Evolutionary conservation across 2,888 invertebrate species (phyloP), one percentile per base, ranked within the genome.

Genomic region (Platycheirus rosarum): DNA sequence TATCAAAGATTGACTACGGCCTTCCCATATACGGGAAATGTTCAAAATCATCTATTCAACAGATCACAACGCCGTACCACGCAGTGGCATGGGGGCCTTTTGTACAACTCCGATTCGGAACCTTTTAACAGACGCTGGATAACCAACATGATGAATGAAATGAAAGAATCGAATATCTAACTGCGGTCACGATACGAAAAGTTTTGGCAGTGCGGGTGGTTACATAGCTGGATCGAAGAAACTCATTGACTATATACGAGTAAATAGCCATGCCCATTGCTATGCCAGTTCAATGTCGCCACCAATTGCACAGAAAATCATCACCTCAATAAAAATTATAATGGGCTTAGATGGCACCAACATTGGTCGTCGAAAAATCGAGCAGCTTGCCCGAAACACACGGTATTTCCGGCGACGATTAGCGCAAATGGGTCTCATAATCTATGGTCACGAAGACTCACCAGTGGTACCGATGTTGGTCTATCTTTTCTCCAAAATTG

Each of bases 381-480:
- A 92, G 55, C 93, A 93, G 86, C 92, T 98, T 84, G 94, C 94
- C 1, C 93, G 94, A 85, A 98, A 98, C 91, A 95, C 97, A 0
- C 92, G 90, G 63, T 97, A 97, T 90, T 96, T 97, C 88, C 92
- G 97, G 70, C 92, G 93, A 84, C 92, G 94, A 85, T 91, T 99
- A 85, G 94, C 95, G 82, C 95, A 95, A 90, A 95, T 97, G 91
- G 98, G 98, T 84, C 96, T 98, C 86, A 96, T 98, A 85, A 94
- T 95, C 85, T 96, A 96, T 90, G 99, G 99, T 6, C 96, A 97
- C 91, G 94, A 94, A 88, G 97, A 97, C 90, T 98, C 98, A 48
- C 99, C 99, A 0, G 98, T 99, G 84, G 97, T 99, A 87, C 99
- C 99, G 13, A 93, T 99, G 92, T 92, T 99, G 88, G 95, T 98